These are phyloP conservation scores for Papilio machaon DNA, from an alignment of 1,140 invertebrate genomes.

Conservation along the genomic window DNA sequence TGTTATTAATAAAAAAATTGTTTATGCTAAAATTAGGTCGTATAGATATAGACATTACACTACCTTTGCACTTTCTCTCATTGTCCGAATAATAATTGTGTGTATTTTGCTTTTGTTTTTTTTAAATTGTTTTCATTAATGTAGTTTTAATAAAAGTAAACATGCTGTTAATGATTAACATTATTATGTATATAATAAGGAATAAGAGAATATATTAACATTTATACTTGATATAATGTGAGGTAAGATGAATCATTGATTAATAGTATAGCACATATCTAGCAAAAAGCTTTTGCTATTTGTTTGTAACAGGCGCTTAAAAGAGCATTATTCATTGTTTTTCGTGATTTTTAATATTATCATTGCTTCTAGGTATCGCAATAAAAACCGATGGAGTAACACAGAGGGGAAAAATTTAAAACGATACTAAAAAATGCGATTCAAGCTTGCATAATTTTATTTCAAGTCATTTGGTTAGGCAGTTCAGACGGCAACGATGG, in stretches of 20 bases:
- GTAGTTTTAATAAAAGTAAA: background rate
- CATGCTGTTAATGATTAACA: background rate
- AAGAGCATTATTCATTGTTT: background rate
- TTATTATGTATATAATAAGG: too few species aligned
- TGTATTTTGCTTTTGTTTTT: background rate
- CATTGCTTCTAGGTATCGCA: background rate
- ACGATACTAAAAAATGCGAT: slow-evolving; percentile 12
- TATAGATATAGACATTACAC: background rate
- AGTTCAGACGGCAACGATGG: slow-evolving; percentile 49
- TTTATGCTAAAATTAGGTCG: background rate
- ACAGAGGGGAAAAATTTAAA: background rate
- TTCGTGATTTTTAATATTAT: background rate
- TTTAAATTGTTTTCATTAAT: background rate
- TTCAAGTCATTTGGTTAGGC: background rate
- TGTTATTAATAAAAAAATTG: too few species aligned
- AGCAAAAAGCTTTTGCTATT: slow-evolving; percentile 2
- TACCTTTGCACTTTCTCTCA: background rate
- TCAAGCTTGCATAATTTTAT: slow-evolving; percentile 31
- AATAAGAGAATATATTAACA: background rate
- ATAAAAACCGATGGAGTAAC: background rate
- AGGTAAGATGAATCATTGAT: background rate
- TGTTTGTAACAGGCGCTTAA: background rate
- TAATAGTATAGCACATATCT: background rate
- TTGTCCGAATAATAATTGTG: background rate
- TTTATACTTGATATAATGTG: background rate